phyloP scores from a whole-genome alignment of 2,113 vertebrate species.

The Erythrolamprus reginae region DNA sequence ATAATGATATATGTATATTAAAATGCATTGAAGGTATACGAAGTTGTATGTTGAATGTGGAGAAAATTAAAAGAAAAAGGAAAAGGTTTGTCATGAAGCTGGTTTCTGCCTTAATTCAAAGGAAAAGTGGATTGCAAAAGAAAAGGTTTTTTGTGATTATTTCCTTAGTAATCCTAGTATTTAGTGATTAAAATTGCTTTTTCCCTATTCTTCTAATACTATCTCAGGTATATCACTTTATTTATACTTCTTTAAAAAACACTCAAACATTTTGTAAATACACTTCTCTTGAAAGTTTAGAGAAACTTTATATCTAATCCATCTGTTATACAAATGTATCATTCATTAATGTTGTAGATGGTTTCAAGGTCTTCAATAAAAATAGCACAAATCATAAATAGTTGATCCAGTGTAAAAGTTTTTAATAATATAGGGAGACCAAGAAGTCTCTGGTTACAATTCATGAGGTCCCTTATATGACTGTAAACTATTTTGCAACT shows the following conservation, averaged over 20 bases:
- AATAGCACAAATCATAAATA: neutral
- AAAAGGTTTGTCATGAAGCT: neutral
- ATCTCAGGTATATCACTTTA: neutral
- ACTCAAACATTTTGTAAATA: neutral
- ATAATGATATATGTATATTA: no score
- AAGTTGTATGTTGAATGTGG: no score
- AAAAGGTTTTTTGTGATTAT: neutral
- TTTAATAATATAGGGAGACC: neutral
- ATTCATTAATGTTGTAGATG: neutral
- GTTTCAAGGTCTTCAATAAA: neutral
- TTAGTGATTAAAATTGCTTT: neutral
- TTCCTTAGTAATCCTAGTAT: neutral
- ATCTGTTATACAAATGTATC: neutral
- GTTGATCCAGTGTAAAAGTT: neutral
- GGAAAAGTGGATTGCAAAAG: neutral
- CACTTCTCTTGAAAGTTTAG: neutral
- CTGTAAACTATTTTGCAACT: neutral
- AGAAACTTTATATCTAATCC: neutral
- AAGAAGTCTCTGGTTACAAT: neutral
- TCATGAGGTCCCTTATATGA: neutral
- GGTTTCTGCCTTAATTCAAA: neutral
- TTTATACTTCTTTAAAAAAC: neutral
- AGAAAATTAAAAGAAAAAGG: no score
- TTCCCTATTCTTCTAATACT: neutral
- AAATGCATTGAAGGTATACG: no score